Percentiles rank a stretch among this genome's conserved stretches.
These are phyloP conservation scores for Brassicogethes aeneus DNA, from an alignment of 2,888 invertebrate genomes.

Conservation along the genomic window DNA sequence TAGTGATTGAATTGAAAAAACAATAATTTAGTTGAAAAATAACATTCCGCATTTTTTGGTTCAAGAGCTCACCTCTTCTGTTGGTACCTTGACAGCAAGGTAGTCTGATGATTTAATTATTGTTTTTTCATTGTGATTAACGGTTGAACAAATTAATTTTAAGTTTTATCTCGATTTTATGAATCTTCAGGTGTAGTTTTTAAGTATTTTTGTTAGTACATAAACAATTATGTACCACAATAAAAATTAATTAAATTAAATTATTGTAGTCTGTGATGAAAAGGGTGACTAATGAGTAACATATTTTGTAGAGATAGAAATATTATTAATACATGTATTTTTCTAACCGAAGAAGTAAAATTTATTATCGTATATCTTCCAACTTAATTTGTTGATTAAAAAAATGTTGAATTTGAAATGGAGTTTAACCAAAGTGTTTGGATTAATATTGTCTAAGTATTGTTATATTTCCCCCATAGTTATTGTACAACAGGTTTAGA, in stretches of 20 bases:
- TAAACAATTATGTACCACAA: conserved; percentile 13
- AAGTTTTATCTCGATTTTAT: too few relatives aligned
- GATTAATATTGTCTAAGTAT: conserved; percentile 33
- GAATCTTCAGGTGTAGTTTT: conserved; percentile 16
- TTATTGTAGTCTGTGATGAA: conserved; percentile 42
- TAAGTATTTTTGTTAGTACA: conserved; percentile 6
- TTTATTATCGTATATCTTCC: conserved; percentile 33
- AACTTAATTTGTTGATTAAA: conserved; percentile 34
- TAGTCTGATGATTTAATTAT: too few relatives aligned
- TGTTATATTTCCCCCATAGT: conserved; percentile 35
- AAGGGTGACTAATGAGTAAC: conserved; percentile 35
- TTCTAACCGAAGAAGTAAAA: conserved; percentile 31
- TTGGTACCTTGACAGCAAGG: too few relatives aligned
- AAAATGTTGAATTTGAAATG: conserved; percentile 30
- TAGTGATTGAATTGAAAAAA: too few relatives aligned
- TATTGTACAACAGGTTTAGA: too few relatives aligned
- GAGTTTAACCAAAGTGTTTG: conserved; percentile 33
- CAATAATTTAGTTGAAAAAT: too few relatives aligned
- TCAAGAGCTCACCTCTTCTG: too few relatives aligned
- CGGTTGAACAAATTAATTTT: too few relatives aligned
- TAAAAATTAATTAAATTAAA: conserved; percentile 29
- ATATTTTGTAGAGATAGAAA: conserved; percentile 30
- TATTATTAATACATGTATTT: conserved; percentile 37
- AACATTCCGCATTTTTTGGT: too few relatives aligned
- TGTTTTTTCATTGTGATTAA: too few relatives aligned